Conservation (phyloP, 2,797 vertebrate species). For the Chrysocyon brachyurus region DNA sequence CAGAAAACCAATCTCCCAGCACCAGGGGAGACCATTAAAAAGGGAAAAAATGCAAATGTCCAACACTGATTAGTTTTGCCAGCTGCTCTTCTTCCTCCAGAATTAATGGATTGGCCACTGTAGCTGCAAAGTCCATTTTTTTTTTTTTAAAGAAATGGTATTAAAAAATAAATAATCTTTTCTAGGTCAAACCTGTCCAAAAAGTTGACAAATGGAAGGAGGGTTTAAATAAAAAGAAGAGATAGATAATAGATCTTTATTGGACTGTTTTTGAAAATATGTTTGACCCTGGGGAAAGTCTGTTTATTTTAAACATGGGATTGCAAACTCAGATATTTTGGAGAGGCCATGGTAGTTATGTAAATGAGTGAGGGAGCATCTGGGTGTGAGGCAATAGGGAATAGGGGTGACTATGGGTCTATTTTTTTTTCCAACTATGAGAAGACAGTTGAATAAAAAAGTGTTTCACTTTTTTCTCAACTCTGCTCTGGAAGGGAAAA, state of each 20-base stretch:
- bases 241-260: not conserved
- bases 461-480: not conserved
- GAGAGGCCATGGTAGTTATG: not conserved
- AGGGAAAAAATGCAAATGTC: slow-evolving; percentile 87
- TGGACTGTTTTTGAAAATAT: slow-evolving; percentile 19
- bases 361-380: not conserved
- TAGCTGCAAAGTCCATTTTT: slow-evolving; percentile 61
- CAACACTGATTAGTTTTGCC: slow-evolving; percentile 88
- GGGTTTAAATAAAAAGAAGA: slow-evolving; percentile 4
- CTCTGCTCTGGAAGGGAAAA: not conserved
- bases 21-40: slow-evolving; percentile 87
- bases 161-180: slow-evolving; percentile 55
- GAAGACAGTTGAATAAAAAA: not conserved
- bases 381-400: not conserved
- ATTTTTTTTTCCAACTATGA: not conserved
- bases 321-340: not conserved
- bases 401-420: not conserved
- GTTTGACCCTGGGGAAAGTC: not conserved
- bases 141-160: slow-evolving; percentile 28
- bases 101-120: slow-evolving; percentile 85
- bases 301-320: not conserved
- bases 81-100: slow-evolving; percentile 88
- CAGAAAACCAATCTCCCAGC: slow-evolving; percentile 86
- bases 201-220: not conserved
- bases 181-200: not conserved